Evolutionary conservation across 2,797 vertebrate species (phyloP).

Genomic region (Crocidura indochinensis): DNA sequence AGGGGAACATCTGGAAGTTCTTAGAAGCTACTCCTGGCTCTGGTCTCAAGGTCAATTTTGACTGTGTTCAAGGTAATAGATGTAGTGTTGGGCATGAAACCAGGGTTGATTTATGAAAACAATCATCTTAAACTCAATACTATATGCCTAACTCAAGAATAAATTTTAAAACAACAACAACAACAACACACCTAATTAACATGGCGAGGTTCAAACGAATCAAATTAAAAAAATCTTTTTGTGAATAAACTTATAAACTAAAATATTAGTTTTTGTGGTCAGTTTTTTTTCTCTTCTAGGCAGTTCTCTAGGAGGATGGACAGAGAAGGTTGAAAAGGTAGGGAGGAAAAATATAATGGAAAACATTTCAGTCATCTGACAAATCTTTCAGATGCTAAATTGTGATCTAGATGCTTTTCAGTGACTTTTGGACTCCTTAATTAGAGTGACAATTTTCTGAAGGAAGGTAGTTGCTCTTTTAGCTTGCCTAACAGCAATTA

Average conservation of each 20-base stretch:
- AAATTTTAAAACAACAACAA: constrained; percentile 55
- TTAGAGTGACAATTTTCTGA: constrained; percentile 58
- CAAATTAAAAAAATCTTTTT: constrained; percentile 50
- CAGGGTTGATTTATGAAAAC: no score
- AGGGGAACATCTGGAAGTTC: no score
- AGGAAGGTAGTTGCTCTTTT: constrained; percentile 25
- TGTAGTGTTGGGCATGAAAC: no score
- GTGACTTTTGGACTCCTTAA: constrained; percentile 41
- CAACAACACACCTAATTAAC: constrained; percentile 15
- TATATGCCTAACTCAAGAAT: no score
- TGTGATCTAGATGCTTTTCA: constrained; percentile 35
- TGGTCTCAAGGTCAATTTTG: no score
- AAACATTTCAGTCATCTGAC: constrained; percentile 42
- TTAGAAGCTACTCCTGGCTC: no score
- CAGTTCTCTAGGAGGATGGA: not conserved
- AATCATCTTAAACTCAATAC: no score
- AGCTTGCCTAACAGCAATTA: constrained; percentile 54
- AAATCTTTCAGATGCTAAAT: constrained; percentile 26
- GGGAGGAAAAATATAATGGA: constrained; percentile 3
- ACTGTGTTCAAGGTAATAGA: no score
- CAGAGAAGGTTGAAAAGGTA: not conserved
- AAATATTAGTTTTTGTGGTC: constrained; percentile 57
- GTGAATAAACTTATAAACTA: constrained; percentile 15
- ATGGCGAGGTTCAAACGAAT: constrained; percentile 21
- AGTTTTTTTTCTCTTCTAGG: not conserved